A percentile compares a stretch with the other conserved stretches of the same genome.
phyloP scores from a whole-genome alignment of 2,113 vertebrate species.

The Sturnus vulgaris region DNA sequence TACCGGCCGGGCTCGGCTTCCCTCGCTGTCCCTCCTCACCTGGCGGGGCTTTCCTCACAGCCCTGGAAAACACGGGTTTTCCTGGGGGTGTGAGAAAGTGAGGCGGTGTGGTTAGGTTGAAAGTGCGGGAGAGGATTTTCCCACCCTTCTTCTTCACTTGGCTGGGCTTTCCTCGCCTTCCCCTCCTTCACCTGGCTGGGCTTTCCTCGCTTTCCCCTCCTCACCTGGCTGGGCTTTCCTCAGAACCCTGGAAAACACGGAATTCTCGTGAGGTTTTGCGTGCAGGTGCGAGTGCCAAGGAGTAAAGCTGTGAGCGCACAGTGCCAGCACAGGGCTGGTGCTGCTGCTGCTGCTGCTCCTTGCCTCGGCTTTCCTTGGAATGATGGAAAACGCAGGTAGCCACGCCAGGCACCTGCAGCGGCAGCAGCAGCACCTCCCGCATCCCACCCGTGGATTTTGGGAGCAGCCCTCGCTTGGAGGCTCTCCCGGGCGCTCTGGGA shows the following conservation, averaged over 20 bases:
- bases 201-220: background rate
- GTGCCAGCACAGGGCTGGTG: background rate
- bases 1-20: background rate
- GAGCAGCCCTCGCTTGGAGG: background rate
- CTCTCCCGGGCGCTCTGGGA: background rate
- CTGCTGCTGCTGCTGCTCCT: no score
- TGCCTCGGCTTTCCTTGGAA: background rate
- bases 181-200: background rate
- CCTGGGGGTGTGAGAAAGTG: background rate
- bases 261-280: background rate
- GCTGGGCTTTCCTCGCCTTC: background rate
- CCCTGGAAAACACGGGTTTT: background rate
- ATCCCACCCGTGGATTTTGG: background rate
- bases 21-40: background rate
- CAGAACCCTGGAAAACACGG: background rate
- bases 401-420: background rate
- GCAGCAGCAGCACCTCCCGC: background rate
- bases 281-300: background rate
- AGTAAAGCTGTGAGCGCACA: background rate
- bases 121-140: background rate
- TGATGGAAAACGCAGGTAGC: background rate
- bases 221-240: background rate
- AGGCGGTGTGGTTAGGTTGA: accelerated
- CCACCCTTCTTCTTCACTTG: background rate
- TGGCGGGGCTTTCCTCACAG: background rate